A percentile compares a stretch with the other conserved stretches of the same genome.
Evolutionary conservation across 2,797 vertebrate genomes (phyloP).

Genomic region (Acanthiza pusilla): DNA sequence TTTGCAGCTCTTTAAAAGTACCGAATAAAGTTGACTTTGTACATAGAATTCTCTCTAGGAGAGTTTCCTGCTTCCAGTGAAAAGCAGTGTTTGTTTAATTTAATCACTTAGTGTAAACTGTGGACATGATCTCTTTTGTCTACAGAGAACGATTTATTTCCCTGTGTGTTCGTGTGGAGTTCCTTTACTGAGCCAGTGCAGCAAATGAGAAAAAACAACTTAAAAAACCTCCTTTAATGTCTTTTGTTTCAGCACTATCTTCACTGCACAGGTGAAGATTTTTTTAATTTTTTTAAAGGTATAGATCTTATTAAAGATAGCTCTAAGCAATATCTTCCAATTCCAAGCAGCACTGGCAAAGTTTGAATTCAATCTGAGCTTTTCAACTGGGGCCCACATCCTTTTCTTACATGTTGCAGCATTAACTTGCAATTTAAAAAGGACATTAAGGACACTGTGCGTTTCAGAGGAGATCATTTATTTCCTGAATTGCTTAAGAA

Average conservation of each 20-base stretch:
- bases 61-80: not conserved
- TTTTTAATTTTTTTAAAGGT: not conserved
- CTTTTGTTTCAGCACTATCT: not conserved
- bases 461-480: not conserved
- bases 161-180: not conserved
- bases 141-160: conserved; percentile 16
- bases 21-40: not conserved
- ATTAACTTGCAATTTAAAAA: not conserved
- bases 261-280: not conserved
- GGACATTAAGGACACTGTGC: not conserved
- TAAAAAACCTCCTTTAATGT: not conserved
- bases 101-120: not conserved
- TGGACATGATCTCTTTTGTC: not conserved
- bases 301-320: not conserved
- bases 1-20: not conserved
- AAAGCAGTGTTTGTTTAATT: not conserved
- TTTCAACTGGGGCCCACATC: not conserved
- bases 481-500: conserved; percentile 12
- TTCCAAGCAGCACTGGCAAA: not conserved
- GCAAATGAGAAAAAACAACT: conserved; percentile 9
- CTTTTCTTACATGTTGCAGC: not conserved
- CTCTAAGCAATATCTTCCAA: not conserved
- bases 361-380: conserved; percentile 4
- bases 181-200: not conserved
- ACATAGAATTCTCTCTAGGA: not conserved